Conservation (phyloP, 2,113 vertebrate genomes). For the Suricata suricatta region DNA sequence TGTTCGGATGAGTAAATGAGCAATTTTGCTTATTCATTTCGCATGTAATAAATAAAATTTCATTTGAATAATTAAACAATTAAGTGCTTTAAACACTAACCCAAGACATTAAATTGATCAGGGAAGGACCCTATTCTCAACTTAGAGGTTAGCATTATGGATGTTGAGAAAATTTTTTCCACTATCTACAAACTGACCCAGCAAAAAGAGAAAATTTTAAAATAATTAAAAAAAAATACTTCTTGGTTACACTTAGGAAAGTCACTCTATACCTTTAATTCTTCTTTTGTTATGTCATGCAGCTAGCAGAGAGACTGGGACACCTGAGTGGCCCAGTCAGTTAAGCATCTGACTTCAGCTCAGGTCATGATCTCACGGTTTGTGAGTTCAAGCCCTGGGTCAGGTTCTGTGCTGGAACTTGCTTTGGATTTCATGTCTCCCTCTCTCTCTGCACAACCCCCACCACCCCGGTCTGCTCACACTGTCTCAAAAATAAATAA, state of each 20-base stretch:
- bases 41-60: not conserved
- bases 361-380: no score
- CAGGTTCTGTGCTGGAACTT: no score
- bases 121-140: not conserved
- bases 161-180: not conserved
- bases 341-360: no score
- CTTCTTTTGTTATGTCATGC: not conserved
- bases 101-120: not conserved
- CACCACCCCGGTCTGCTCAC: no score
- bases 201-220: not conserved
- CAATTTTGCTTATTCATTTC: not conserved
- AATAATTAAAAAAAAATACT: not conserved
- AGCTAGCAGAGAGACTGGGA: not conserved
- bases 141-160: not conserved
- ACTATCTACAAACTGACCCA: not conserved
- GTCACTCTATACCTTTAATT: not conserved
- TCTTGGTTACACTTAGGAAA: not conserved
- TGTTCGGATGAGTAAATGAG: not conserved
- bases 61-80: not conserved
- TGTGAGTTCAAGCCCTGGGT: no score
- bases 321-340: no score
- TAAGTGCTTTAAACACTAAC: slow-evolving; percentile 10
- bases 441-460: no score
- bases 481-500: no score
- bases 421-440: no score